Conservation (phyloP, 2,888 invertebrate species). For the Coecobrya sp. region DNA sequence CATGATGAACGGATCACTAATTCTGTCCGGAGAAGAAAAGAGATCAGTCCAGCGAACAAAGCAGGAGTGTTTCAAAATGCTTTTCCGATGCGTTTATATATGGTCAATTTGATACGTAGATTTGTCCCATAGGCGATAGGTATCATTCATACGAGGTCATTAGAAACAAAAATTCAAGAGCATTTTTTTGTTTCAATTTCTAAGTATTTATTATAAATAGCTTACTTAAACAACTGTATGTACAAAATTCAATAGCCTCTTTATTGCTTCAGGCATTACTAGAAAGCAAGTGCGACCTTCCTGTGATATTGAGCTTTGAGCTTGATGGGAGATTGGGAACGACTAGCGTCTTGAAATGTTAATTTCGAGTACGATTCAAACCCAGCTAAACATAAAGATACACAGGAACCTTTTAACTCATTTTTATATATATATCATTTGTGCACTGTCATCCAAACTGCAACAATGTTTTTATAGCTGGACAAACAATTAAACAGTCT, state of each 20-base stretch:
- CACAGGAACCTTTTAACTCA: too few species aligned
- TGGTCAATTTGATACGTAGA: background rate
- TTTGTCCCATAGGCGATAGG: background rate
- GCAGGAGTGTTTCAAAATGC: background rate
- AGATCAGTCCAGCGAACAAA: conserved; percentile 27
- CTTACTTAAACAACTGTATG: background rate
- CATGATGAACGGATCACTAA: conserved; percentile 23
- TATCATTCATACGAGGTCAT: background rate
- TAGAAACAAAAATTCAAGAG: background rate
- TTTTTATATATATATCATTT: too few species aligned
- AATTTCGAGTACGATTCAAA: too few species aligned
- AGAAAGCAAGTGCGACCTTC: conserved; percentile 23
- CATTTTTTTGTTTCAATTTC: background rate
- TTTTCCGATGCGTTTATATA: background rate
- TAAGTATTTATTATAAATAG: too few species aligned
- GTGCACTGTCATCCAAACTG: too few species aligned
- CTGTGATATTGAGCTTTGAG: conserved; percentile 12
- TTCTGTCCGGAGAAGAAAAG: background rate
- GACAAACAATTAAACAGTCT: too few species aligned
- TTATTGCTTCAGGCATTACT: conserved; percentile 23
- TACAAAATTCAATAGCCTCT: background rate
- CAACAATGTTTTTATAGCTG: too few species aligned
- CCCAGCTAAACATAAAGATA: too few species aligned
- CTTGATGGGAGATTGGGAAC: too few species aligned
- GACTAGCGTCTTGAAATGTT: too few species aligned